Percentiles rank a stretch among this genome's conserved stretches.
phyloP scores from a whole-genome alignment of 2,113 vertebrate genomes.

The Pelvicachromis taeniatus region DNA sequence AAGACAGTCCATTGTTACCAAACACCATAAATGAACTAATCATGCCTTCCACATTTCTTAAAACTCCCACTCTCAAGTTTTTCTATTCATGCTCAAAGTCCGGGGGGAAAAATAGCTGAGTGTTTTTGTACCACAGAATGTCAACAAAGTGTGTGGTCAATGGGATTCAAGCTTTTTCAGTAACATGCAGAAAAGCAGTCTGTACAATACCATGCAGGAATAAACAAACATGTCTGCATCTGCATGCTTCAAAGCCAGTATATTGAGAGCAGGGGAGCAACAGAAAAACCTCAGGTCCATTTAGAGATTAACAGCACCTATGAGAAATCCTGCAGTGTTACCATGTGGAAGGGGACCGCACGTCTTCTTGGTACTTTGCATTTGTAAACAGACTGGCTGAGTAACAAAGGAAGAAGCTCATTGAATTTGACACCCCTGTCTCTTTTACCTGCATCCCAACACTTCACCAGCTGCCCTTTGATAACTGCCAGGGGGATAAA shows the following conservation, averaged over 20 bases:
- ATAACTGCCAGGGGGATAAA: conserved; percentile 54
- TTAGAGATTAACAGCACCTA: conserved; percentile 27
- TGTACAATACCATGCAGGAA: conserved; percentile 69
- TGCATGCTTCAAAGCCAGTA: conserved; percentile 78
- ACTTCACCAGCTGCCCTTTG: conserved; percentile 56
- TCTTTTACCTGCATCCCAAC: conserved; percentile 63
- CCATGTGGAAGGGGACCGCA: not conserved
- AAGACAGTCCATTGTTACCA: conserved; percentile 60
- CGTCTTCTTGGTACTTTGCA: conserved; percentile 15
- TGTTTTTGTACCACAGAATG: conserved; percentile 7
- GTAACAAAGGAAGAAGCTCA: conserved; percentile 42
- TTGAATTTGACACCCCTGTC: conserved; percentile 63
- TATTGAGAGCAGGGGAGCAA: conserved; percentile 73
- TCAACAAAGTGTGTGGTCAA: conserved; percentile 32
- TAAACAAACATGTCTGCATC: conserved; percentile 62
- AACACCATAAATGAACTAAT: conserved; percentile 12
- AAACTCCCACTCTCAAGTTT: conserved; percentile 28
- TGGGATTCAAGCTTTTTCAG: conserved; percentile 37
- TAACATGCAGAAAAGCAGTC: conserved; percentile 73
- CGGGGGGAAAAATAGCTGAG: conserved; percentile 11
- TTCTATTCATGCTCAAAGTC: conserved; percentile 60
- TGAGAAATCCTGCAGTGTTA: conserved; percentile 9
- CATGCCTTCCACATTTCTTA: conserved; percentile 53
- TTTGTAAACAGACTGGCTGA: conserved; percentile 41
- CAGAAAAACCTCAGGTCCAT: conserved; percentile 19